phyloP scores from a whole-genome alignment of 53 echinoderm and acorn worm genomes.

The Holothuria leucospilota region DNA sequence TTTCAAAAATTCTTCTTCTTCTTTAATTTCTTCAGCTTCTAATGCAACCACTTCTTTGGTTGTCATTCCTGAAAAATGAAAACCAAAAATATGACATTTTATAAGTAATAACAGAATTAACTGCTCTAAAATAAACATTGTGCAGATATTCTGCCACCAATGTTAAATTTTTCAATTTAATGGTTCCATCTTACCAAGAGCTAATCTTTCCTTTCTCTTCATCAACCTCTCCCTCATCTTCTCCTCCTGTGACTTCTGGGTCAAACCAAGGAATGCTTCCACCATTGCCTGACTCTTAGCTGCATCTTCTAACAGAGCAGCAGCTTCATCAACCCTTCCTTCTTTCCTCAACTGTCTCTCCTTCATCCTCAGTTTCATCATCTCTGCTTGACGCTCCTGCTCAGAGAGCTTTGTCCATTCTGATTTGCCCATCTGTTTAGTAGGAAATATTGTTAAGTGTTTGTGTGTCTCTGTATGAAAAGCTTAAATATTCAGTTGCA shows the following conservation, averaged over 20 bases:
- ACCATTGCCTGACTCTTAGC: constrained; percentile 79
- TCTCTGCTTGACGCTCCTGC: constrained; percentile 81
- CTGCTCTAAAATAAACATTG: too few relatives aligned
- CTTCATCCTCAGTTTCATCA: constrained; percentile 87
- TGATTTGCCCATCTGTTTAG: constrained; percentile 81
- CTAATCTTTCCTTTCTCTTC: constrained; percentile 60
- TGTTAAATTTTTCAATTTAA: too few relatives aligned
- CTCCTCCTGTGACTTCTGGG: constrained; percentile 65
- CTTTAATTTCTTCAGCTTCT: constrained; percentile 85
- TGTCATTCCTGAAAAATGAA: constrained; percentile 75
- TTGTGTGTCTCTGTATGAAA: too few relatives aligned
- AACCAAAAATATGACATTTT: neutral
- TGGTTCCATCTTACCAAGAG: constrained; percentile 27
- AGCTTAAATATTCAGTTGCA: too few relatives aligned
- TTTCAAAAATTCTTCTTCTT: constrained; percentile 87
- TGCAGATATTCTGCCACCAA: too few relatives aligned
- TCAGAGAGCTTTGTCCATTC: constrained; percentile 91
- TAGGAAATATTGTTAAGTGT: neutral
- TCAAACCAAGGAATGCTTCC: constrained; percentile 57
- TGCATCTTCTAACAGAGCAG: constrained; percentile 86
- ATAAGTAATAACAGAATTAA: too few relatives aligned
- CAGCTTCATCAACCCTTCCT: constrained; percentile 91
- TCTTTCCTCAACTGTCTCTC: constrained; percentile 85
- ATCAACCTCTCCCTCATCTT: constrained; percentile 54
- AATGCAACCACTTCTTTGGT: constrained; percentile 76